These are phyloP conservation scores for Sigmodon hispidus DNA, from an alignment of 2,113 vertebrate genomes.

Conservation along the genomic window DNA sequence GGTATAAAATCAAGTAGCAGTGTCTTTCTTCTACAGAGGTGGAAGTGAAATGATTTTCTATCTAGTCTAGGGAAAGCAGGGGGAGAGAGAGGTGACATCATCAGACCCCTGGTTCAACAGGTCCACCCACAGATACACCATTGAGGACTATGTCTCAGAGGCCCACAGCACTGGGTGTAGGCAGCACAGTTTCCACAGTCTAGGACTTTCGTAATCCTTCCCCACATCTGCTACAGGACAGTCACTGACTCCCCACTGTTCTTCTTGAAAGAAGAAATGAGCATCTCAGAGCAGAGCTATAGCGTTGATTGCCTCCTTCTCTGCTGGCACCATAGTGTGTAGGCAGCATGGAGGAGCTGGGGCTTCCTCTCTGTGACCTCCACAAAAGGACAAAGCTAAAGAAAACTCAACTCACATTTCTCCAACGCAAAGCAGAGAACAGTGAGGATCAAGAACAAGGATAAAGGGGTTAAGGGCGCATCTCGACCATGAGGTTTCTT, in stretches of 20 bases:
- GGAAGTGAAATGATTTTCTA: background rate
- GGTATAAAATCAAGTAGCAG: background rate
- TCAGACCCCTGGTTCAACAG: fast-evolving
- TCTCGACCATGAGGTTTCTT: fast-evolving
- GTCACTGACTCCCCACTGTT: fast-evolving
- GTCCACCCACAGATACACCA: too few species aligned
- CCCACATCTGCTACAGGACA: too few species aligned
- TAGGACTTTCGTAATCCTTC: background rate
- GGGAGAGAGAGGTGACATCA: background rate
- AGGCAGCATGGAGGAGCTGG: background rate
- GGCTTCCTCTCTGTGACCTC: background rate
- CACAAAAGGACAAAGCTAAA: background rate
- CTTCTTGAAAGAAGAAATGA: background rate
- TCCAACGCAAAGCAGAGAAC: fast-evolving
- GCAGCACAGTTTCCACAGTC: fast-evolving
- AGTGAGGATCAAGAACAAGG: background rate
- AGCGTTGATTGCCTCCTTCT: background rate
- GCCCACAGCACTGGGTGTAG: background rate
- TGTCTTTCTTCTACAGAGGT: fast-evolving
- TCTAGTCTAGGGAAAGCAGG: background rate
- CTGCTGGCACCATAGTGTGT: fast-evolving
- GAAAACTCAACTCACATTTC: background rate
- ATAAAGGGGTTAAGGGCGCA: background rate
- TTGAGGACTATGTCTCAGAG: too few species aligned
- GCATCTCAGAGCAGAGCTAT: too few species aligned